phyloP scores from a whole-genome alignment of 2,113 vertebrate genomes.

The Orcinus orca region DNA sequence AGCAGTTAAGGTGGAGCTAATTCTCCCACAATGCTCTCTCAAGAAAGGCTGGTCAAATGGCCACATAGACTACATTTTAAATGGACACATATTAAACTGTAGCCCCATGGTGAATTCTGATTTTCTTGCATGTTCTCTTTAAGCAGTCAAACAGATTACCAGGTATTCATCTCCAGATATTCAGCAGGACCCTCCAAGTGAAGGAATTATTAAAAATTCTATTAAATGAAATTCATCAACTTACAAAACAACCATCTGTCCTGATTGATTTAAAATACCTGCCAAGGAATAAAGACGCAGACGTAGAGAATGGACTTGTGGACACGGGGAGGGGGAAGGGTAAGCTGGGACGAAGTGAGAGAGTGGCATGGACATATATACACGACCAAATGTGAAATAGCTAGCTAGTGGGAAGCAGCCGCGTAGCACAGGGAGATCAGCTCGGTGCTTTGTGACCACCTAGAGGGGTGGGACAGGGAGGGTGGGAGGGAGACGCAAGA shows the following conservation, averaged over 20 bases:
- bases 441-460: too few species aligned
- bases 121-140: neutral
- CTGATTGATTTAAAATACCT: slow-evolving; percentile 47
- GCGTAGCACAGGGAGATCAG: too few species aligned
- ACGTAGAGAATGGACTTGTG: too few species aligned
- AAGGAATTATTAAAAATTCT: slow-evolving; percentile 42
- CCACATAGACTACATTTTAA: neutral
- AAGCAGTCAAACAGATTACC: neutral
- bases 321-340: too few species aligned
- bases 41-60: neutral
- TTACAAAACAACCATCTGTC: slow-evolving; percentile 27
- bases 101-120: neutral
- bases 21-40: neutral
- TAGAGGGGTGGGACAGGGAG: too few species aligned
- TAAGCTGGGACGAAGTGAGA: too few species aligned
- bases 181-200: neutral
- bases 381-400: too few species aligned
- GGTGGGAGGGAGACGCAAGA: too few species aligned
- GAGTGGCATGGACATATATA: too few species aligned
- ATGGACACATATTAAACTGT: neutral
- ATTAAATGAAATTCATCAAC: slow-evolving; percentile 23
- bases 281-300: neutral
- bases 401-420: too few species aligned
- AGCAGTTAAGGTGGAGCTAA: neutral
- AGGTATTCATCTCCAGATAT: neutral